phyloP scores from a whole-genome alignment of 1,140 invertebrate genomes.

The Pseudomyrmex cubaensis region DNA sequence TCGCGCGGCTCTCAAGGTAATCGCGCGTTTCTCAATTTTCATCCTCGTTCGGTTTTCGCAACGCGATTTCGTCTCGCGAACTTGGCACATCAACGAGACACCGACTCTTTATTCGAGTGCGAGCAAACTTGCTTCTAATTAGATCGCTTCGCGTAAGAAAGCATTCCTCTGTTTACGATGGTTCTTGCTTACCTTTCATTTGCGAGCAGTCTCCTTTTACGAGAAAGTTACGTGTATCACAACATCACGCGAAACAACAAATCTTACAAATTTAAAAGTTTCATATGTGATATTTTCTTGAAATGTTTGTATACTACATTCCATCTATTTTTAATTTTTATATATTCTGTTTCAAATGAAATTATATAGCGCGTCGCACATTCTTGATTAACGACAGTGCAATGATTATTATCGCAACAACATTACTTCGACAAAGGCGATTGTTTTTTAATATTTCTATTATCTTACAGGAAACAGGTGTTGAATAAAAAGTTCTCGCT shows the following conservation, averaged over 20 bases:
- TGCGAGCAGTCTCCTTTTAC: constrained; percentile 15
- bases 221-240: constrained; percentile 34
- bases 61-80: background rate
- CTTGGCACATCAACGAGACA: background rate
- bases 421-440: background rate
- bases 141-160: constrained; percentile 33
- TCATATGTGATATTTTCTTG: background rate
- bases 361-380: background rate
- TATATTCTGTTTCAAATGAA: background rate
- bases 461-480: constrained; percentile 57
- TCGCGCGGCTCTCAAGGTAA: constrained; percentile 1
- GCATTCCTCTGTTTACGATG: constrained; percentile 16
- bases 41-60: background rate
- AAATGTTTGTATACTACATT: background rate
- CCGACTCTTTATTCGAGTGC: background rate
- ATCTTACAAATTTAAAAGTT: background rate
- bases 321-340: background rate
- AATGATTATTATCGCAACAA: background rate
- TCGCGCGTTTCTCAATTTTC: constrained; percentile 5
- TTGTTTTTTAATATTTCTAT: constrained; percentile 1
- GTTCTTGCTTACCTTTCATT: constrained; percentile 24
- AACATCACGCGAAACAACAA: constrained; percentile 2
- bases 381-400: background rate
- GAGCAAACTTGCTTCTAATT: constrained; percentile 33
- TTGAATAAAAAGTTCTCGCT: constrained; percentile 51